A percentile compares a stretch with the other conserved stretches of the same genome.
Evolutionary conservation across 2,888 invertebrate species (phyloP).

Genomic region (Andrena haemorrhoa): DNA sequence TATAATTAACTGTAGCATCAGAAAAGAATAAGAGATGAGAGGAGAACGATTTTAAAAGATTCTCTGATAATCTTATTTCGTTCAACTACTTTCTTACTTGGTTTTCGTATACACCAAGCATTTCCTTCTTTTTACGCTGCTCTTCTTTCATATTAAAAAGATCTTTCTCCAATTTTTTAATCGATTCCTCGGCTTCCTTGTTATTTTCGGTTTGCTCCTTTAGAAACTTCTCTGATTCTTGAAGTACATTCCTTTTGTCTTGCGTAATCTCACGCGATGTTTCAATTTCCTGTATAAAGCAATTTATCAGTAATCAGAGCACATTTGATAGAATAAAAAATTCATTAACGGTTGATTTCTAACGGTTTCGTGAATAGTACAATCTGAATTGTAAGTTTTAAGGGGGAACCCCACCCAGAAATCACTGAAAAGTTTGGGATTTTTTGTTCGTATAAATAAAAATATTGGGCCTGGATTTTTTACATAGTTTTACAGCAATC

Average conservation of each 20-base stretch:
- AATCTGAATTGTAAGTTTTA: too few species aligned
- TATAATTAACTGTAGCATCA: slow-evolving; percentile 61
- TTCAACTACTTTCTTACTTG: slow-evolving; percentile 81
- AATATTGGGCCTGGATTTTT: too few species aligned
- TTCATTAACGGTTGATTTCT: neutral
- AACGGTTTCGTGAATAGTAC: neutral
- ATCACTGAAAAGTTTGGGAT: too few species aligned
- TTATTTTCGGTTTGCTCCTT: slow-evolving; percentile 88
- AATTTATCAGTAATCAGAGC: neutral
- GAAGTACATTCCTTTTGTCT: slow-evolving; percentile 86
- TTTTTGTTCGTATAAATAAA: too few species aligned
- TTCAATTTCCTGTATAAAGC: slow-evolving; percentile 85
- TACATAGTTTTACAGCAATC: too few species aligned
- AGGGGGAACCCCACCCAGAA: too few species aligned
- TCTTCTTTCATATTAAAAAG: slow-evolving; percentile 83
- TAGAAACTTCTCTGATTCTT: slow-evolving; percentile 88
- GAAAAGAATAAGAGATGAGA: slow-evolving; percentile 1
- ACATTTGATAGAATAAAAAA: neutral
- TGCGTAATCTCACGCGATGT: slow-evolving; percentile 85
- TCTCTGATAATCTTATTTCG: neutral
- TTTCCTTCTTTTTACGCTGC: slow-evolving; percentile 79
- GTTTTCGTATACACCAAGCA: slow-evolving; percentile 83
- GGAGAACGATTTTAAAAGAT: neutral
- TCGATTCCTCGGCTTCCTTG: slow-evolving; percentile 84
- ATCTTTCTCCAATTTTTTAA: slow-evolving; percentile 82